Evolutionary conservation across 2,797 vertebrate species (phyloP), one percentile per base, ranked within the genome.

Genomic region (Thripadectes ignobilis): DNA sequence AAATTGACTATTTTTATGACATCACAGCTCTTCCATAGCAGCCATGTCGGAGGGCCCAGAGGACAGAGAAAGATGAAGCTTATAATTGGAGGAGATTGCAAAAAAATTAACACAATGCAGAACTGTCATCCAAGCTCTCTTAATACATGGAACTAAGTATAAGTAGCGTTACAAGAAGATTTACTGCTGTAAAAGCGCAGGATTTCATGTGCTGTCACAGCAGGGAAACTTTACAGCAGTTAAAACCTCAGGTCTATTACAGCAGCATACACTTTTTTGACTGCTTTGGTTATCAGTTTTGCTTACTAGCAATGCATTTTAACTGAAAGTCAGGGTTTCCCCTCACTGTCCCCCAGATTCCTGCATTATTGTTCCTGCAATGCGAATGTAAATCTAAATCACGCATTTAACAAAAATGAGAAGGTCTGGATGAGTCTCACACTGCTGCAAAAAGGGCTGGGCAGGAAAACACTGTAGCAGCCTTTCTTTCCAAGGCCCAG

Each of bases 141-240:
- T 72, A 93, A 95, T 80, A 62, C 39, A 65, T 21, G 24, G 48
- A 85, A 83, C 57, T 61, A 85, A 89, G 63, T 30, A 23, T 86
- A 93, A 95, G 67, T 10, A 88, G 87, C 6, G 0, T 85, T 92
- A 77, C 32, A 92, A 78, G 74, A 88, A 90, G 88, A 96, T 85
- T 95, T 95, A 89, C 38, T 85, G 65, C 73, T 68, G 41, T 80
- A 87, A 92, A 89, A 83, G 49, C 72, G 80, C 85, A 95, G 18
- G n/a, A 95, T 83, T 91, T 94, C 18, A 83, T 38, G 36, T 1
- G 3, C 65, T 91, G 87, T 89, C 86, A 77, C 72, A 92, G 80
- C 57, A 77, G 71, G 67, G 41, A 80, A 85, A 61, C 52, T 34
- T 82, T 24, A 71, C 2, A 79, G 75, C 65, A 67, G 68, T 61